These are phyloP conservation scores for Tenebrosternarchus preto DNA, from an alignment of 2,113 vertebrate species.

Conservation along the genomic window DNA sequence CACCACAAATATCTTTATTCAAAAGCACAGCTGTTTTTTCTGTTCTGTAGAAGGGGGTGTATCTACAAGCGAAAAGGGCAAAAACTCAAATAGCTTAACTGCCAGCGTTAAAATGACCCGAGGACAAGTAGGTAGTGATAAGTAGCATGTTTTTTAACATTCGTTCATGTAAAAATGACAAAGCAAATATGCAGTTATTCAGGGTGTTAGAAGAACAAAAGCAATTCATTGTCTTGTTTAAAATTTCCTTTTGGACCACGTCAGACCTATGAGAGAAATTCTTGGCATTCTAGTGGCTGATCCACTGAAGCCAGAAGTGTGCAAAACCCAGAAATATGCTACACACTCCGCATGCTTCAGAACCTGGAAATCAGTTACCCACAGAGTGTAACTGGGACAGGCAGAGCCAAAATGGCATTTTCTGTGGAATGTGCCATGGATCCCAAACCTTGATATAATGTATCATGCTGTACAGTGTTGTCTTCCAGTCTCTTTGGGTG, in stretches of 20 bases:
- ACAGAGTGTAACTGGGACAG: conserved; percentile 27
- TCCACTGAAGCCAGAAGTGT: conserved; percentile 27
- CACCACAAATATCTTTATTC: not conserved
- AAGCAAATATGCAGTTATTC: not conserved
- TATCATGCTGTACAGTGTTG: conserved; percentile 8
- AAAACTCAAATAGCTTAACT: not conserved
- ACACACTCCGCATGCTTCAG: conserved; percentile 22
- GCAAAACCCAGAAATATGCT: conserved; percentile 4
- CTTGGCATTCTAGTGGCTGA: conserved; percentile 20
- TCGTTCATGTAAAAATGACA: conserved; percentile 9
- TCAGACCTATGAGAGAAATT: not conserved
- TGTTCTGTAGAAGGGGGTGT: too few relatives aligned
- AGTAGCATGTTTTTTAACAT: not conserved
- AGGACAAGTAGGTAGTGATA: not conserved
- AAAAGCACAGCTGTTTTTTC: not conserved
- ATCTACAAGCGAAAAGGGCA: not conserved
- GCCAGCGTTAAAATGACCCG: not conserved
- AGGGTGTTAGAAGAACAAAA: not conserved
- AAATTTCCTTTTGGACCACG: not conserved
- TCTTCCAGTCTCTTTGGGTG: conserved; percentile 12
- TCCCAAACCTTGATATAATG: conserved; percentile 26
- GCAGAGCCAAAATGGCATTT: conserved; percentile 25
- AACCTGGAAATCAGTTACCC: conserved; percentile 37
- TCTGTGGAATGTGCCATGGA: conserved; percentile 10
- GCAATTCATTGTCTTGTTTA: too few relatives aligned